A percentile compares a stretch with the other conserved stretches of the same genome.
These are phyloP conservation scores for Charadrius vociferus DNA, from an alignment of 2,113 vertebrate genomes.

Conservation along the genomic window DNA sequence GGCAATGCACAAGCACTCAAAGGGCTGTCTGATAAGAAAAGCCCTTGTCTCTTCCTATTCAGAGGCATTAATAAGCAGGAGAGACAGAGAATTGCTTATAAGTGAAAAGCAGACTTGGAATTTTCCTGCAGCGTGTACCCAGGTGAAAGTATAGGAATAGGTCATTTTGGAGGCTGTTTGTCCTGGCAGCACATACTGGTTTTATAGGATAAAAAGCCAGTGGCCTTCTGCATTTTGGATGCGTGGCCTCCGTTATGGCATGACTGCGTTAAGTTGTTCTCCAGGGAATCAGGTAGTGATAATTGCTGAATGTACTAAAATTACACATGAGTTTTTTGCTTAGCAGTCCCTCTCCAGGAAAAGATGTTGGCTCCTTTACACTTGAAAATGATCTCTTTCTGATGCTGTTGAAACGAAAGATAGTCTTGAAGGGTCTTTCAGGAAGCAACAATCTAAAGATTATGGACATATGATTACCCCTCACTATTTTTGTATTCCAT, in stretches of 20 bases:
- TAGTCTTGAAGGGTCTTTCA: neutral
- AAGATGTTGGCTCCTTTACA: neutral
- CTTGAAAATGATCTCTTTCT: neutral
- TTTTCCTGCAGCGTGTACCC: neutral
- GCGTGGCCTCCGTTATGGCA: neutral
- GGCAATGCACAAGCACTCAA: neutral
- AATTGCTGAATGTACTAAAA: neutral
- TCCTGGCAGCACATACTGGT: neutral
- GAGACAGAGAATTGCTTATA: neutral
- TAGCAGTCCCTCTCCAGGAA: neutral
- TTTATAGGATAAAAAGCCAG: neutral
- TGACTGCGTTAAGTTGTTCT: neutral
- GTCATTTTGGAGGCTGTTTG: neutral
- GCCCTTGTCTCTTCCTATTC: neutral
- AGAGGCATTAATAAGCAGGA: neutral
- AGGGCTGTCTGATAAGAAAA: neutral
- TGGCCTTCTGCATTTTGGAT: neutral
- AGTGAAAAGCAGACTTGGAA: neutral
- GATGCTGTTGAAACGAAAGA: neutral
- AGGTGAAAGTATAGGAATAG: neutral
- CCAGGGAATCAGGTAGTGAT: neutral
- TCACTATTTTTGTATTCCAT: fast-evolving
- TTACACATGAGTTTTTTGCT: neutral
- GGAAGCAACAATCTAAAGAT: neutral
- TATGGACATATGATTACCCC: neutral